Base-by-base conservation (phyloP, 2,797 vertebrate genomes). In the Phyllotis vaccarum region DNA sequence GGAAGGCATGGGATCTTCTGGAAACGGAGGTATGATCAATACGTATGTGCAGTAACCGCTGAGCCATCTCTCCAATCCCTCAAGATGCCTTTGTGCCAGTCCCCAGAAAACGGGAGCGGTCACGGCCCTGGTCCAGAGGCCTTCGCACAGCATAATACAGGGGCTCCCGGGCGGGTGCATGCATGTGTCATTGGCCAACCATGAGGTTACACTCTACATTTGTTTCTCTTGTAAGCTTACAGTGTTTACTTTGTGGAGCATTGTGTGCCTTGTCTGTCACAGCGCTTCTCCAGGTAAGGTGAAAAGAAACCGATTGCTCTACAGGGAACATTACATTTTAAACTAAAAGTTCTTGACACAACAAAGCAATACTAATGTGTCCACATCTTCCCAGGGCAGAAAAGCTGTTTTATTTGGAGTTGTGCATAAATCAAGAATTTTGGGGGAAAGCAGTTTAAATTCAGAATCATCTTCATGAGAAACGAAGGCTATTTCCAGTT, bases 261-360 rank as follows among this genome's bases (percentile, higher is more conserved):
- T 24, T 56, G 17, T 11, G 79, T 2, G 16, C 58, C 75, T 91
- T 66, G 52, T 83, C 79, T 94, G 85, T 93, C 43, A 83, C 8
- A 52, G 29, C 14, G 29, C 76, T 91, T 80, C 74, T 86, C 87
- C 93, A 90, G 70, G 76, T 76, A 66, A 97, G 74, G 89, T 27
- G 17, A 54, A 76, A 95, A 91, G 81, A 87, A 74, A 2, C 52
- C 70, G 37, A 64, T 58, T 81, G 70, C 22, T 74, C 21, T 68
- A 24, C 27, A 11, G 5, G 40, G 91, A 88, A 87, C n/a, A 86
- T 81, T 89, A 85, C 19, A 68, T 62, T n/a, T 93, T 72, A 86
- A 92, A 86, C 60, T 79, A 19, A 60, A 82, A 75, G 46, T 74
- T 34, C 70, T 37, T 56, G 74, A 78, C 29, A 58, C 64, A 72